Base-by-base conservation (phyloP, 2,888 invertebrate genomes). In the Oxystoma pomonae region DNA sequence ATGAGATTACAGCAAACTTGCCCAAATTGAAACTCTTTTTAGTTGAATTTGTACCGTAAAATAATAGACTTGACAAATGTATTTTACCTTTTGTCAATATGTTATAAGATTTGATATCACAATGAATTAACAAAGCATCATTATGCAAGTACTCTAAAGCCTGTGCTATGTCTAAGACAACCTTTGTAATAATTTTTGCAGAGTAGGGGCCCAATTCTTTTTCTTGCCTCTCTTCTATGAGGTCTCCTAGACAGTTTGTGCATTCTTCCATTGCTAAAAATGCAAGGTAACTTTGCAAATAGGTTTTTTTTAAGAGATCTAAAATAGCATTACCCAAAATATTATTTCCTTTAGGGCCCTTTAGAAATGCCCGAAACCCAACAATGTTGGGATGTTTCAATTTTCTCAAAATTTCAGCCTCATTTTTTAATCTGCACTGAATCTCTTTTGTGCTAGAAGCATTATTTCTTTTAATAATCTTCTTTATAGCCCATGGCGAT, bases 401-500 rank as follows among this genome's bases (percentile, higher is more conserved):
- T 68, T 82, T 81, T 57, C 84, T 84, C 16, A 94, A 80, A 56
- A 93, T 82, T 18, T 87, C 84, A 0, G 92, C 93, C 78, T 94
- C 94, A 0, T 83, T 81, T 65, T 85, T 81, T 52, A 93, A 80
- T 0, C 92, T 84, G 18, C 85, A 81, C 58, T 78, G 77, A 1
- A 83, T 82, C 67, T 81, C 81, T 35, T 35, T 35, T 0, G 81
- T 70, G 67, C 75, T 78, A 1, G 67, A 67, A 17, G 58, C 67
- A 17, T 57, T 68, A 3, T 72, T 66, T 69, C 82, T 83, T 17
- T 82, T 81, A 1, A 78, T 78, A 58, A 92, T 76, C 78, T 90
- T 89, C 75, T 94, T 94, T 0, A 94, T 82, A 0, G 93, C 94
- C 94, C 94, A 94, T 0, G 94, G 94, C 0, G 94, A 94, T n/a